Evolutionary conservation across 2,888 invertebrate species (phyloP).

Genomic region (Digitonthophagus gazella): DNA sequence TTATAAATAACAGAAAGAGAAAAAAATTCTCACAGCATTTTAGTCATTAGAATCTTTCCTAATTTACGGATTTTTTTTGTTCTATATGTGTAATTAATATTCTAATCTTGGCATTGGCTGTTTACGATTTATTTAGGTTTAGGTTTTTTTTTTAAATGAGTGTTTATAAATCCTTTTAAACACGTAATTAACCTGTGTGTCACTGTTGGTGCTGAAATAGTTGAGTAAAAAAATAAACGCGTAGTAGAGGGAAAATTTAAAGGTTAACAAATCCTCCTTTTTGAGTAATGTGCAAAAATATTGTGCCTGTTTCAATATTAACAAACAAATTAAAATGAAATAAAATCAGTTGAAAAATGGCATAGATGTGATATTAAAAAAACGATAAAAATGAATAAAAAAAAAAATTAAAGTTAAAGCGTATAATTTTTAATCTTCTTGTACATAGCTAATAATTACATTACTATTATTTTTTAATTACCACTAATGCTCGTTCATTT

Average conservation of each 20-base stretch:
- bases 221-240: neutral
- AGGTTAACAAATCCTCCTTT: neutral
- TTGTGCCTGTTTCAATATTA: conserved; percentile 37
- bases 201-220: neutral
- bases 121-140: neutral
- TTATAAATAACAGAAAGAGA: too few species aligned
- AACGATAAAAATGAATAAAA: conserved; percentile 16
- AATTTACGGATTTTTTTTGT: neutral
- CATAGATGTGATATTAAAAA: conserved; percentile 42
- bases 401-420: too few species aligned
- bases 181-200: neutral
- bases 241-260: neutral
- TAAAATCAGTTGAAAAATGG: conserved; percentile 33
- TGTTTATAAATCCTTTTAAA: too few species aligned
- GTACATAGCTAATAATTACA: conserved; percentile 30
- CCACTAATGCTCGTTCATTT: neutral
- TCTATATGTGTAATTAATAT: neutral
- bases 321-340: conserved; percentile 10
- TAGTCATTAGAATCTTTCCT: neutral
- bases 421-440: conserved; percentile 29
- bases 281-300: conserved; percentile 32
- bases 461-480: conserved; percentile 20
- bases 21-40: neutral
- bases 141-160: neutral
- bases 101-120: neutral